These are phyloP conservation scores for Porites lutea DNA, from an alignment of 64 coral and sea anemone species.

Conservation along the genomic window DNA sequence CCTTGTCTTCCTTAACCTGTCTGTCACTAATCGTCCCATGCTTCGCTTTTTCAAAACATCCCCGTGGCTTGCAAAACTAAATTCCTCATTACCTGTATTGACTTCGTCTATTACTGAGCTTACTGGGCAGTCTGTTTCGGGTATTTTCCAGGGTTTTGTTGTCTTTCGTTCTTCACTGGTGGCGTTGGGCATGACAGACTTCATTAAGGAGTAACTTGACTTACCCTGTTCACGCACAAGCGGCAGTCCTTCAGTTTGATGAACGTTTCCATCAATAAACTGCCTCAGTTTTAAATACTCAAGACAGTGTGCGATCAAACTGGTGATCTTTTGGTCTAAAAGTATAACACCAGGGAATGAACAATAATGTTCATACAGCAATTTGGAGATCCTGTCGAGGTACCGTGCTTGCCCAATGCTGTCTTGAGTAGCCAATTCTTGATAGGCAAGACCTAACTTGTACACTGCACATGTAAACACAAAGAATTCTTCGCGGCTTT, in stretches of 20 bases:
- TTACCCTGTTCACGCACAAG: neutral
- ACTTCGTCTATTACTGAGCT: too few relatives aligned
- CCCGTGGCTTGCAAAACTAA: neutral
- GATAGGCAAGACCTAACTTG: conserved; percentile 68
- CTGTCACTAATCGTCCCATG: neutral
- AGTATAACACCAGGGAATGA: conserved; percentile 67
- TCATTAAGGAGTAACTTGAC: neutral
- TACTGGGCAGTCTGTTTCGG: neutral
- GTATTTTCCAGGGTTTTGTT: neutral
- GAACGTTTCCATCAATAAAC: conserved; percentile 28
- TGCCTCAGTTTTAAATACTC: conserved; percentile 48
- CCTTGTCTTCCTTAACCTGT: conserved; percentile 3
- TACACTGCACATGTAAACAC: conserved; percentile 79
- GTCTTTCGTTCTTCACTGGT: too few relatives aligned
- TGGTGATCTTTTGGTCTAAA: conserved; percentile 52
- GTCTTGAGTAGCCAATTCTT: neutral
- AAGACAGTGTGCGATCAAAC: conserved; percentile 52
- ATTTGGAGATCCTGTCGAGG: conserved; percentile 38
- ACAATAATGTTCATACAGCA: conserved; percentile 87
- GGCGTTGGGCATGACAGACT: neutral
- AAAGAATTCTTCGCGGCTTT: conserved; percentile 92
- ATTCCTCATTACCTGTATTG: neutral
- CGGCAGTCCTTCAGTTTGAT: neutral
- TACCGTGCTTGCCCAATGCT: conserved; percentile 31
- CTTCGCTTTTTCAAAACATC: neutral